Conservation (phyloP, 1,140 invertebrate genomes). For the Meteorus sp. region DNA sequence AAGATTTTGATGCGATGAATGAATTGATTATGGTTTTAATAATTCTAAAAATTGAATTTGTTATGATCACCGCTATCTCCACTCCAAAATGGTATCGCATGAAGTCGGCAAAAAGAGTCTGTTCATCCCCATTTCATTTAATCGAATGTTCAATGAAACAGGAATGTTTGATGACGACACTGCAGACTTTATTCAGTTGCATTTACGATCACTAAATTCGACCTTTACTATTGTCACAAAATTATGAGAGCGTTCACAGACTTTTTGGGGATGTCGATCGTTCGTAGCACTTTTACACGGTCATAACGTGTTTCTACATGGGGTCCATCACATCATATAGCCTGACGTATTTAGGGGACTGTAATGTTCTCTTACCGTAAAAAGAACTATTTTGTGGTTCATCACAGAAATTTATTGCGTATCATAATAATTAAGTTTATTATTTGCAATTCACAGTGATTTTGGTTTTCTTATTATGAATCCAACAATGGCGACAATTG, state of each 20-base stretch:
- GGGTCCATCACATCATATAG: too few relatives aligned
- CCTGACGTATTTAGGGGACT: background rate
- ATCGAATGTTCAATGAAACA: too few relatives aligned
- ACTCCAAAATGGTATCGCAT: too few relatives aligned
- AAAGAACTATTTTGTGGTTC: constrained; percentile 13
- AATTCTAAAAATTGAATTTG: too few relatives aligned
- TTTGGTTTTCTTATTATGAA: background rate
- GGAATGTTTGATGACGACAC: too few relatives aligned
- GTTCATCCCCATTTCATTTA: too few relatives aligned
- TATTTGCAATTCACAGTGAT: constrained; percentile 4
- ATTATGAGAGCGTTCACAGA: background rate
- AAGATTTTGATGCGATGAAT: too few relatives aligned
- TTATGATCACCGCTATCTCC: too few relatives aligned
- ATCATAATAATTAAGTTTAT: constrained; percentile 13
- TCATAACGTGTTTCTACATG: constrained; percentile 22
- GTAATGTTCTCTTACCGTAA: background rate
- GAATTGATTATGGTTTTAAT: too few relatives aligned
- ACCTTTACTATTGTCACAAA: background rate
- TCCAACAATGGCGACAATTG: too few relatives aligned
- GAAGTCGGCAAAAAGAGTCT: too few relatives aligned
- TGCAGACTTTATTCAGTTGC: too few relatives aligned
- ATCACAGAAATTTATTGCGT: constrained; percentile 10
- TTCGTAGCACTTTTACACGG: constrained; percentile 23
- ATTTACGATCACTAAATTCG: background rate
- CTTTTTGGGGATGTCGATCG: background rate